Evolutionary conservation across 2,797 vertebrate genomes (phyloP).

Genomic region (Mycteria americana): DNA sequence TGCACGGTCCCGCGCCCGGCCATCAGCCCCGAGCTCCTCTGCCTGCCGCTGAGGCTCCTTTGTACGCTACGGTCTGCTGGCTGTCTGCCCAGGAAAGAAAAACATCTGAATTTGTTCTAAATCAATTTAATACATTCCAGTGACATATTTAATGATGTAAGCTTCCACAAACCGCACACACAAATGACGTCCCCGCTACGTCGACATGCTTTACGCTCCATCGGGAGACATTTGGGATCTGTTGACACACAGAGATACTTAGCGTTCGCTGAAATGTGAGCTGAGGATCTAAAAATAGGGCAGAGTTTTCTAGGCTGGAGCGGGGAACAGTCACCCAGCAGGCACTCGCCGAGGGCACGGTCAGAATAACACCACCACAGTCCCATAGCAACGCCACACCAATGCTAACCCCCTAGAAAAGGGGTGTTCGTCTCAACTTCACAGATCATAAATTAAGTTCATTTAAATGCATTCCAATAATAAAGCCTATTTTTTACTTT

Average conservation of each 20-base stretch:
- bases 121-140: neutral
- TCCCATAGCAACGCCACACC: conserved; percentile 31
- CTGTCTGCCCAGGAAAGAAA: neutral
- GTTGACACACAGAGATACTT: conserved; percentile 43
- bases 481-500: neutral
- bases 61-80: neutral
- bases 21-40: rapidly evolving
- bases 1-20: rapidly evolving
- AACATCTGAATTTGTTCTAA: neutral
- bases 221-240: neutral
- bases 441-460: neutral
- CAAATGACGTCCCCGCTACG: neutral
- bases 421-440: neutral
- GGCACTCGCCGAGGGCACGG: neutral
- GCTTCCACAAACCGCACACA: neutral
- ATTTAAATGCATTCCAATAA: neutral
- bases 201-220: neutral
- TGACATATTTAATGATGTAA: neutral
- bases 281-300: conserved; percentile 73
- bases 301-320: conserved; percentile 33
- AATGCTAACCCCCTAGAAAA: neutral
- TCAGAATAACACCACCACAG: conserved; percentile 3
- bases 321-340: neutral
- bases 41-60: neutral
- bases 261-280: conserved; percentile 50